Evolutionary conservation across 2,113 vertebrate species (phyloP).

Genomic region (Sceloporus undulatus): DNA sequence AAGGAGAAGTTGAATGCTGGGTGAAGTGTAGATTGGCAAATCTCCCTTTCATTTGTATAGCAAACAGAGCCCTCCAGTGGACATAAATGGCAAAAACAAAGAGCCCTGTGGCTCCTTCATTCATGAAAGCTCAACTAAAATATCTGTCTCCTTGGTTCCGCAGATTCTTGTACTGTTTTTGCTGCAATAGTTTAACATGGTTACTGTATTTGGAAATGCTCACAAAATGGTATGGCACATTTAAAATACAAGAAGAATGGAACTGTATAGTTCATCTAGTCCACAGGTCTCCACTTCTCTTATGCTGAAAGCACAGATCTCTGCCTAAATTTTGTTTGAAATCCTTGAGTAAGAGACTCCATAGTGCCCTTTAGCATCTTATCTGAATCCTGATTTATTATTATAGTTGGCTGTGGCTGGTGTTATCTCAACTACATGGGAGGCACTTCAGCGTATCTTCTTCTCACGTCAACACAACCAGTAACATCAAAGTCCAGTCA

Average conservation of each 20-base stretch:
- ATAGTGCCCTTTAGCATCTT: neutral
- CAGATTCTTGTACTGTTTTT: neutral
- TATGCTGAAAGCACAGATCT: too few species aligned
- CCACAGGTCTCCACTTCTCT: neutral
- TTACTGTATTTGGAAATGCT: too few species aligned
- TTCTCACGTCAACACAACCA: neutral
- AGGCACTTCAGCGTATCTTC: neutral
- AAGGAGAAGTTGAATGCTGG: neutral
- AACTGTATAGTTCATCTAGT: neutral
- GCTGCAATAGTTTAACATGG: too few species aligned
- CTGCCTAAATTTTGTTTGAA: neutral
- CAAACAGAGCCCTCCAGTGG: constrained; percentile 50
- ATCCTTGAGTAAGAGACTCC: neutral
- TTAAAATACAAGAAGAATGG: neutral
- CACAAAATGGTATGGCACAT: too few species aligned
- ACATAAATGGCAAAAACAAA: neutral
- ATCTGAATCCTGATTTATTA: neutral
- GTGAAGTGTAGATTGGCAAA: too few species aligned
- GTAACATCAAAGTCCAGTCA: neutral
- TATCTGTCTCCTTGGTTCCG: neutral
- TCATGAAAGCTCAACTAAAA: neutral
- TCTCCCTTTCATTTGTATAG: neutral
- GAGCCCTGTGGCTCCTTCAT: neutral
- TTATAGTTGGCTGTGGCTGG: neutral
- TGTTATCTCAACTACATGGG: neutral